phyloP scores from a whole-genome alignment of 2,797 vertebrate species.

The Neosalanx taihuensis region DNA sequence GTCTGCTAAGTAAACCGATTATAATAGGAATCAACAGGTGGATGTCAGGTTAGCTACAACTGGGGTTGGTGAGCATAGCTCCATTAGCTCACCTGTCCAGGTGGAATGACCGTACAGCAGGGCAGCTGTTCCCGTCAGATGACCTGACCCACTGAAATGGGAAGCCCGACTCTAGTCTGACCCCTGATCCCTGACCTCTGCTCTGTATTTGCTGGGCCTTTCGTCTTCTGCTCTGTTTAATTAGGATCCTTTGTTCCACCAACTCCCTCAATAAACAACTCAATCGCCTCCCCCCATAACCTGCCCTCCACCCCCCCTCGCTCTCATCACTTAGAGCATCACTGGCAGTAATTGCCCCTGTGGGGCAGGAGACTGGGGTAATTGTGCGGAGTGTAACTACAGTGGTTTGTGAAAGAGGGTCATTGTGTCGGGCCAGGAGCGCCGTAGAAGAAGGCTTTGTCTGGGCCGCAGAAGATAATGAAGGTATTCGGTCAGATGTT shows the following conservation, averaged over 20 bases:
- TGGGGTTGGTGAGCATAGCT: no score
- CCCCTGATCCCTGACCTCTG: background rate
- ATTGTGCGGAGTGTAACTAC: constrained; percentile 76
- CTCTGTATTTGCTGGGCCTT: constrained; percentile 16
- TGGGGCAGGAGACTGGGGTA: constrained; percentile 71
- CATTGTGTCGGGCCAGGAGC: constrained; percentile 72
- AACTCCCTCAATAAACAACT: constrained; percentile 73
- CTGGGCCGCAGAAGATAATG: constrained; percentile 74
- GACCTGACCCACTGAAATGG: background rate
- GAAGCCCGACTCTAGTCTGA: constrained; percentile 12
- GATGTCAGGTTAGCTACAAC: no score
- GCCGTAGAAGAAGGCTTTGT: constrained; percentile 75
- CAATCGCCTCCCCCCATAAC: constrained; percentile 49
- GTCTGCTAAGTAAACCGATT: no score
- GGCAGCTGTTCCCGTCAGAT: background rate
- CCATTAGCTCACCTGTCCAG: no score
- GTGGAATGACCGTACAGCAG: no score
- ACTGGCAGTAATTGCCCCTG: constrained; percentile 74
- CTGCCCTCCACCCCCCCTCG: constrained; percentile 31
- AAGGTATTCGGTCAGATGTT: constrained; percentile 70
- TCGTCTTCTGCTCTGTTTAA: constrained; percentile 54
- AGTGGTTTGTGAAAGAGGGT: constrained; percentile 75
- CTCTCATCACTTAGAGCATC: constrained; percentile 61
- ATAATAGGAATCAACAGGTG: no score
- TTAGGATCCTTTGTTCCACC: constrained; percentile 69